These are phyloP conservation scores for Xestoiulus laeticollis DNA, from an alignment of 2,888 invertebrate species.

Conservation along the genomic window DNA sequence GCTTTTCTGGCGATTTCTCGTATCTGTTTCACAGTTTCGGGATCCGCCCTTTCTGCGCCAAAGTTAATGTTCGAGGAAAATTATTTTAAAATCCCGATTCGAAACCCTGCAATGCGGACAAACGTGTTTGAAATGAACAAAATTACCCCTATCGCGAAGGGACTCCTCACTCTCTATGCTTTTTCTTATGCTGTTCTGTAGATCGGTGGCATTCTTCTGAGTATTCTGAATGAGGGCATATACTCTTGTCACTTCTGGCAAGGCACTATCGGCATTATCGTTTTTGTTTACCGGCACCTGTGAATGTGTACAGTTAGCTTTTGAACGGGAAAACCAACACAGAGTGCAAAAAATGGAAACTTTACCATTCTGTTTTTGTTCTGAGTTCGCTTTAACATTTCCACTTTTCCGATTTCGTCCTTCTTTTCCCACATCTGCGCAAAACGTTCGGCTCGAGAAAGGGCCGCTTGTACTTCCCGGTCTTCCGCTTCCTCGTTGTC, in stretches of 20 bases:
- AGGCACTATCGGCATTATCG: background rate
- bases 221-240: constrained; percentile 50
- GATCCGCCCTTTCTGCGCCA: constrained; percentile 64
- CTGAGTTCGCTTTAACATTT: constrained; percentile 50
- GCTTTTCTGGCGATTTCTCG: constrained; percentile 76
- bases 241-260: constrained; percentile 48
- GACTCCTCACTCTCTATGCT: constrained; percentile 48
- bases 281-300: constrained; percentile 16
- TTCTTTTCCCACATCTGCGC: constrained; percentile 50
- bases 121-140: background rate
- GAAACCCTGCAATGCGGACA: background rate
- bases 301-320: background rate
- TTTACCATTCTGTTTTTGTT: constrained; percentile 44
- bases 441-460: constrained; percentile 39
- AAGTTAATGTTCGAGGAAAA: background rate
- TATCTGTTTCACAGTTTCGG: constrained; percentile 75
- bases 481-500: constrained; percentile 47
- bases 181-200: constrained; percentile 51
- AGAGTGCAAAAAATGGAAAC: background rate
- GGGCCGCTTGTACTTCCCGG: constrained; percentile 47
- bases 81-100: background rate
- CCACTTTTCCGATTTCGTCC: constrained; percentile 50
- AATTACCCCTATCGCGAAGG: constrained; percentile 24
- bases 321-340: background rate
- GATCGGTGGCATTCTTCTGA: constrained; percentile 52